Conservation (phyloP, 92 coral and sea anemone species). For the Heteractis magnifica region DNA sequence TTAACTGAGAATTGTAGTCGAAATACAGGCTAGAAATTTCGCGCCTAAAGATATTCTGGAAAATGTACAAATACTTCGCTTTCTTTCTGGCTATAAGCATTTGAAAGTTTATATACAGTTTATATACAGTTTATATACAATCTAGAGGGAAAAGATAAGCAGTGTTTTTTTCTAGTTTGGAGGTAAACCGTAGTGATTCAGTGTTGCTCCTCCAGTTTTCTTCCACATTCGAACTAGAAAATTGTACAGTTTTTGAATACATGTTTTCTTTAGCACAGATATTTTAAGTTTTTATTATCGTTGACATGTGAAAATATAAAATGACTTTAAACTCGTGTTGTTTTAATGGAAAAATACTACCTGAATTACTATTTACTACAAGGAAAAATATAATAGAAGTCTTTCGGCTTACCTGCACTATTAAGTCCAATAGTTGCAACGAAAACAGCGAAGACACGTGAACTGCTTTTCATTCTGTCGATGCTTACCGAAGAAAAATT, state of each 20-base stretch:
- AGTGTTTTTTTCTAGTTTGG: background rate
- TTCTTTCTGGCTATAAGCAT: background rate
- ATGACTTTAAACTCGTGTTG: background rate
- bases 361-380: background rate
- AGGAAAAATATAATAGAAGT: background rate
- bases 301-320: background rate
- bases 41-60: background rate
- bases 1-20: background rate
- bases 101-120: background rate
- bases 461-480: background rate
- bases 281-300: background rate
- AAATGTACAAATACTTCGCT: background rate
- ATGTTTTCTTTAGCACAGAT: background rate
- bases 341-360: background rate
- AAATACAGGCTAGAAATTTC: background rate
- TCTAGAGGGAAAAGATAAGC: background rate
- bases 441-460: background rate
- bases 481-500: background rate
- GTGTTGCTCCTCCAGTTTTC: background rate
- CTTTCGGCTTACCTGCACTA: background rate
- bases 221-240: background rate
- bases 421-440: background rate
- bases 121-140: background rate
- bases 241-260: background rate
- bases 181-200: background rate